Percentiles rank a stretch among this genome's conserved stretches.
These are phyloP conservation scores for Willowsia nigromaculata DNA, from an alignment of 2,888 invertebrate species.

Conservation along the genomic window DNA sequence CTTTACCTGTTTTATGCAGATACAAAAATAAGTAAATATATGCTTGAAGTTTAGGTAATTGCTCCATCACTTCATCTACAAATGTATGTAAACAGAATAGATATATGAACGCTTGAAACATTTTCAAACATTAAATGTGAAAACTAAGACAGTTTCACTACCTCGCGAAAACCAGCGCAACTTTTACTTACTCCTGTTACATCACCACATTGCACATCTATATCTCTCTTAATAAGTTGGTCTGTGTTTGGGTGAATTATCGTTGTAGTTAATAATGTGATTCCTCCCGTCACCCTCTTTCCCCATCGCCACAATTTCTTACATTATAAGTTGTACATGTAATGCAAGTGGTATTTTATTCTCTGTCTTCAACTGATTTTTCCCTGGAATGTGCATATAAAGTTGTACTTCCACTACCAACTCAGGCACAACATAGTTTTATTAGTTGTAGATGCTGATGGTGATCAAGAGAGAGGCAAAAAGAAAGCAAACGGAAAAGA, in stretches of 20 bases:
- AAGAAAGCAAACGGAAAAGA: neutral
- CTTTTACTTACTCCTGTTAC: conserved; percentile 8
- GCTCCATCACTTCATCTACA: too few relatives aligned
- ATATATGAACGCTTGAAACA: too few relatives aligned
- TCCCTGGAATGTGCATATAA: conserved; percentile 14
- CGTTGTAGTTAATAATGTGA: neutral
- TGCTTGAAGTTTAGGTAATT: too few relatives aligned
- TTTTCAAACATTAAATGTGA: conserved; percentile 16
- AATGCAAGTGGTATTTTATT: conserved; percentile 6
- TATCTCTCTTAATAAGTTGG: neutral
- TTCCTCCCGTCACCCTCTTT: conserved; percentile 2
- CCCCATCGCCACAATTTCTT: neutral
- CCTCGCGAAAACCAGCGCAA: neutral
- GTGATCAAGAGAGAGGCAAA: neutral
- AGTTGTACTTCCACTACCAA: neutral
- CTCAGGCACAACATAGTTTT: neutral
- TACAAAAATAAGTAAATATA: too few relatives aligned
- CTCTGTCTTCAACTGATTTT: neutral
- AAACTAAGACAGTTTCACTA: neutral
- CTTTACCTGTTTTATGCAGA: too few relatives aligned
- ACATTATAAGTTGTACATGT: neutral
- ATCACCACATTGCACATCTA: neutral
- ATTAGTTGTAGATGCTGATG: neutral
- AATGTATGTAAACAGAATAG: too few relatives aligned
- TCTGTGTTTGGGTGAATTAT: neutral